A percentile compares a stretch with the other conserved stretches of the same genome.
Evolutionary conservation across 2,113 vertebrate genomes (phyloP).

Genomic region (Pimephales promelas): DNA sequence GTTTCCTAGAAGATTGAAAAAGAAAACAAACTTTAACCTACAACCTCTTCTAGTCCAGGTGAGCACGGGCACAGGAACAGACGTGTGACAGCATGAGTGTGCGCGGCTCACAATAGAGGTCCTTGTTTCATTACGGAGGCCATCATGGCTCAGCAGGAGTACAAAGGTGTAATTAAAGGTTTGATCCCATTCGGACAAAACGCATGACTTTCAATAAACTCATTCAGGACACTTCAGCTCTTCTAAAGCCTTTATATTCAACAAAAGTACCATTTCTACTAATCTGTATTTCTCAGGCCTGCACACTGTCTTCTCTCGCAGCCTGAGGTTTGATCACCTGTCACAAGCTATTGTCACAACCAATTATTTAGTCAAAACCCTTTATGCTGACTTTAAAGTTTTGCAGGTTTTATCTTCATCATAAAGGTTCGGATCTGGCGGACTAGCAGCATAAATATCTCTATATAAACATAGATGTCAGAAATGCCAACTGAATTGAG

Average conservation of each 20-base stretch:
- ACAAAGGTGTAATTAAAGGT: slow-evolving; percentile 38
- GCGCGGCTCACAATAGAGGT: slow-evolving; percentile 1
- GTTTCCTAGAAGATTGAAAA: not conserved
- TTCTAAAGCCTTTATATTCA: slow-evolving; percentile 9
- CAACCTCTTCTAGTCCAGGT: not conserved
- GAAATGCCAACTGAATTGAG: not conserved
- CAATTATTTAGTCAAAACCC: not conserved
- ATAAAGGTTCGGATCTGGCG: not conserved
- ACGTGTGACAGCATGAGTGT: slow-evolving; percentile 3
- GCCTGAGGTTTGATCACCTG: slow-evolving; percentile 5
- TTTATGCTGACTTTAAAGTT: not conserved
- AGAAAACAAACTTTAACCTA: not conserved
- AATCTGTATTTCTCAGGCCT: slow-evolving; percentile 7
- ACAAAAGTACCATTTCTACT: not conserved
- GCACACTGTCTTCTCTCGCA: not conserved
- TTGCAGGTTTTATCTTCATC: not conserved
- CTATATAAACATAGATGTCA: not conserved
- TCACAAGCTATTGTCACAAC: not conserved
- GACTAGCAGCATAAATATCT: not conserved
- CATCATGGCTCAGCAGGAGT: not conserved
- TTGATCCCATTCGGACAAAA: slow-evolving; percentile 12
- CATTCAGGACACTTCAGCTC: slow-evolving; percentile 3
- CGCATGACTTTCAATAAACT: slow-evolving; percentile 4
- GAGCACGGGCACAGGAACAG: not conserved
- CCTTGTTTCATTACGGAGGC: slow-evolving; percentile 7